These are phyloP conservation scores for Rotaria sp. DNA, from an alignment of 2,888 invertebrate species.

Conservation along the genomic window DNA sequence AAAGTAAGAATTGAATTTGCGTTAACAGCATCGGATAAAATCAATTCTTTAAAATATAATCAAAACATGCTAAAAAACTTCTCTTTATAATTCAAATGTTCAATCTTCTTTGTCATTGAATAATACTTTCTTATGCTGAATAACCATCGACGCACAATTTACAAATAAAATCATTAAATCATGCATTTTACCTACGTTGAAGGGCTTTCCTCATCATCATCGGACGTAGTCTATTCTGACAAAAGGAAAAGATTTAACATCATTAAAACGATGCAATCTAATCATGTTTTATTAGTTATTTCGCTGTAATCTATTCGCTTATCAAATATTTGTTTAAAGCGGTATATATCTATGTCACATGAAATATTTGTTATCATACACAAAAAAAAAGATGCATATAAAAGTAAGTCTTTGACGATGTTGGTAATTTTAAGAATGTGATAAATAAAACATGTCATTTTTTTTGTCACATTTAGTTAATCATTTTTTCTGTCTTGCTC, in stretches of 20 bases:
- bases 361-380: neutral
- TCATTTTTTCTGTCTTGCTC: neutral
- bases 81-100: too few relatives aligned
- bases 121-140: too few relatives aligned
- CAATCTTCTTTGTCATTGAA: too few relatives aligned
- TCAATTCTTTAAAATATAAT: too few relatives aligned
- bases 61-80: too few relatives aligned
- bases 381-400: neutral
- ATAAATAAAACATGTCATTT: neutral
- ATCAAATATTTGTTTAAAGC: neutral
- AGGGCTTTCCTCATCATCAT: too few relatives aligned
- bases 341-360: neutral
- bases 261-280: neutral
- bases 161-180: too few relatives aligned
- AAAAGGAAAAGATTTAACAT: neutral
- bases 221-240: neutral
- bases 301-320: neutral
- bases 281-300: neutral
- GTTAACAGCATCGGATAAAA: too few relatives aligned
- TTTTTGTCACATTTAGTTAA: neutral
- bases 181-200: too few relatives aligned
- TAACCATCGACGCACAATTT: too few relatives aligned
- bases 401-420: neutral
- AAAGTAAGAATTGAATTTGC: too few relatives aligned
- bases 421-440: neutral